These are phyloP conservation scores for Catamblyrhynchus diadema DNA, from an alignment of 2,797 vertebrate species.

Conservation along the genomic window DNA sequence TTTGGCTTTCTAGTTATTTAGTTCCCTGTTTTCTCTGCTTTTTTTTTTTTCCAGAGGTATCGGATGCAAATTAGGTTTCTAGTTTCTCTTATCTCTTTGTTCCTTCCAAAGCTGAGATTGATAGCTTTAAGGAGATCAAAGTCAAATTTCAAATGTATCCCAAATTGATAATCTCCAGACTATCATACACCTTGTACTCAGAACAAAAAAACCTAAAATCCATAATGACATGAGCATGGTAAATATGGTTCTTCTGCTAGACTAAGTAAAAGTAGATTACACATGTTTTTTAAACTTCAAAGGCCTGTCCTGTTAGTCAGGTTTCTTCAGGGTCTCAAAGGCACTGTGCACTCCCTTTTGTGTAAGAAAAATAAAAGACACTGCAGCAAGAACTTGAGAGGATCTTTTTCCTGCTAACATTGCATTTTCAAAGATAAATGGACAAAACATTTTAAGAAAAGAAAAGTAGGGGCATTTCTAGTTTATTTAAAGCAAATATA, in stretches of 20 bases:
- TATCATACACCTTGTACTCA: conserved; percentile 70
- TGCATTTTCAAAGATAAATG: conserved; percentile 32
- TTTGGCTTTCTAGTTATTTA: conserved; percentile 61
- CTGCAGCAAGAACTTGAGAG: conserved; percentile 31
- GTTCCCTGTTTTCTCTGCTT: conserved; percentile 21
- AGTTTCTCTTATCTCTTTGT: conserved; percentile 71
- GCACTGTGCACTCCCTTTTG: conserved; percentile 13
- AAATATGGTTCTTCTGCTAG: conserved; percentile 65
- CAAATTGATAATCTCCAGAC: conserved; percentile 74
- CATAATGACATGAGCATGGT: conserved; percentile 68
- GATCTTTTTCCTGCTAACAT: conserved; percentile 39
- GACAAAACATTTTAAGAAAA: background rate
- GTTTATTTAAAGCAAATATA: background rate
- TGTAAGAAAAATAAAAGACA: conserved; percentile 37
- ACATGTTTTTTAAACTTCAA: conserved; percentile 72
- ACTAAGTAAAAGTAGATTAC: conserved; percentile 72
- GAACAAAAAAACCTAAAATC: conserved; percentile 70
- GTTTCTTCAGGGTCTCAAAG: conserved; percentile 68
- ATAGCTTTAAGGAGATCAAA: conserved; percentile 73
- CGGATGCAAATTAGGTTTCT: conserved; percentile 67
- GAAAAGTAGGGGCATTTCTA: background rate
- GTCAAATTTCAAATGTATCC: conserved; percentile 72
- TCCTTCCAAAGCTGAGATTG: conserved; percentile 62
- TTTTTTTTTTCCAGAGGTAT: conserved; percentile 40
- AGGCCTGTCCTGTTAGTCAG: conserved; percentile 56